Percentiles rank a stretch among this genome's conserved stretches.
Conservation (phyloP, 2,888 invertebrate genomes). For the Pachydiplax longipennis region DNA sequence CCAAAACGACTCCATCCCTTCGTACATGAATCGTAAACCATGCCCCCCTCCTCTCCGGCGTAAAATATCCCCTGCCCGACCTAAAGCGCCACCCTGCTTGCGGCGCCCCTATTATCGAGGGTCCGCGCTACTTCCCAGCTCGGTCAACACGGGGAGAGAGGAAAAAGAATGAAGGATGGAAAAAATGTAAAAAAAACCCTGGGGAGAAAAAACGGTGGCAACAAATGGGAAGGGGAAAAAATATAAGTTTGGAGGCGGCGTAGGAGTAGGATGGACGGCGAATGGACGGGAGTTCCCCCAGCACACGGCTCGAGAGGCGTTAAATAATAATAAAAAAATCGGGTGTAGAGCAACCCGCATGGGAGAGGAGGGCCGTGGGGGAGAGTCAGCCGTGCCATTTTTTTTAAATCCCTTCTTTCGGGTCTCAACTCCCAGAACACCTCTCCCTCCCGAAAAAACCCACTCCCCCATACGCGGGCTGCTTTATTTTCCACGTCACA, state of each 20-base stretch:
- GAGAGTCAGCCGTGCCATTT: neutral
- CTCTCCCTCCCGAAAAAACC: neutral
- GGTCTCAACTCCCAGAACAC: neutral
- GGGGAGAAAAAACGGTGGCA: neutral
- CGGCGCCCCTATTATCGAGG: constrained; percentile 21
- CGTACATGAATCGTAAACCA: constrained; percentile 3
- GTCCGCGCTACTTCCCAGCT: constrained; percentile 2
- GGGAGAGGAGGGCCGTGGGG: neutral
- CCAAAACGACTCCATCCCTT: neutral
- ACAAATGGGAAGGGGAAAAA: constrained; percentile 18
- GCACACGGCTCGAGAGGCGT: constrained; percentile 4
- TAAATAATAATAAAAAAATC: constrained; percentile 42
- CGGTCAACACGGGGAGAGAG: constrained; percentile 32
- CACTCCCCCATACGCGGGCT: neutral
- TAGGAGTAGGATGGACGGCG: neutral
- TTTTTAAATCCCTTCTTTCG: constrained; percentile 37
- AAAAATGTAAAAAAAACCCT: neutral
- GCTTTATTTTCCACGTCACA: constrained; percentile 29
- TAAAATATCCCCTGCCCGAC: neutral
- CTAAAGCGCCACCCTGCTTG: neutral
- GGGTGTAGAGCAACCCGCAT: constrained; percentile 35
- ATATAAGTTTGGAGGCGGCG: neutral
- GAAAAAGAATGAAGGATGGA: neutral
- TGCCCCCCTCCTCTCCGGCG: neutral
- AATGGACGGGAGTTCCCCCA: constrained; percentile 17